Base-by-base conservation (phyloP, 2,113 vertebrate genomes). In the Psophia crepitans region DNA sequence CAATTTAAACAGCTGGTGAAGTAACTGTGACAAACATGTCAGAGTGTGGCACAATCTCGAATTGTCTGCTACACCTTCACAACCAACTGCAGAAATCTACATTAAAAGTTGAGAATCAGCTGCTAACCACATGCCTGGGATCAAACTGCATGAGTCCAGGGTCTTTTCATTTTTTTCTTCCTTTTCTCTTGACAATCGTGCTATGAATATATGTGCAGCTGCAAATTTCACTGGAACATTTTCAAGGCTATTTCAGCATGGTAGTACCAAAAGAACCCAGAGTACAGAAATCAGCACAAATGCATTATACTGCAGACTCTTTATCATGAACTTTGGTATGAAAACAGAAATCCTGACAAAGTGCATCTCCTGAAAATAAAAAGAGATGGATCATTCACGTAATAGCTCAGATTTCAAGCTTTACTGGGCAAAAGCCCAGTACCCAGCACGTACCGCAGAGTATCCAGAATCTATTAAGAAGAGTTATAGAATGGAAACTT, bases 251-350 rank as follows among this genome's bases (percentile, higher is more conserved):
- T 73, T 91, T 93, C 56, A 94, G 35, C 24, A 66, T 20, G 33
- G 48, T 12, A 78, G 43, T 24, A 82, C 65, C 44, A 53, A 41
- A 89, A 82, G 57, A 65, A 77, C 6, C 10, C 53, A 48, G 35
- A 91, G 30, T 39, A 68, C 84, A 89, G 33, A 94, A 79, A 82
- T 68, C 61, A 84, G 91, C 91, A 93, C 35, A 94, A 91, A 92
- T 15, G 15, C 57, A 83, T 15, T 78, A 60, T 44, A 58, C 46
- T 51, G 64, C 46, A 84, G 53, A 66, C 35, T 78, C 26, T 35
- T 87, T 61, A 69, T 28, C 27, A 60, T 53, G 64, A 87, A 82
- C 77, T 89, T 56, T 64, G 33, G 57, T 71, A 81, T 1, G 10
- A 76, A 92, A 93, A 46, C 58, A 75, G 81, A 87, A 93, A 91